Evolutionary conservation across 2,888 invertebrate species (phyloP).

Genomic region (Isotomurus palustris): DNA sequence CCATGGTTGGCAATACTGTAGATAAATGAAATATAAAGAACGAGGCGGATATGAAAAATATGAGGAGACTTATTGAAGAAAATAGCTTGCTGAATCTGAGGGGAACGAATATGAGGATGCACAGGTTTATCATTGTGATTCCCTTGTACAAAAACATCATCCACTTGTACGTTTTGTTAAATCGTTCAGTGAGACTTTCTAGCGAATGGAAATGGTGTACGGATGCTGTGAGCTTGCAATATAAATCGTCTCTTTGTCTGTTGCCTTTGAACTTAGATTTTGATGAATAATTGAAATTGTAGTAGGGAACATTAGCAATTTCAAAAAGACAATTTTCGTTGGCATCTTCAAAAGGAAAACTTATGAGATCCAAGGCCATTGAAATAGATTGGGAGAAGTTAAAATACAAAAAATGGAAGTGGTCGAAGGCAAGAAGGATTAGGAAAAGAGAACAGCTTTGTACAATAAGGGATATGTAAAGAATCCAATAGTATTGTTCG

Average conservation of each 20-base stretch:
- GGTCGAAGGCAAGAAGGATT: conserved; percentile 9
- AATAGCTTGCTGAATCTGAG: conserved; percentile 1
- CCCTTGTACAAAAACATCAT: conserved; percentile 7
- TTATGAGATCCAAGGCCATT: background rate
- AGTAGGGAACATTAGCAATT: background rate
- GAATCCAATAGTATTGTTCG: background rate
- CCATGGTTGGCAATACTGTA: conserved; percentile 9
- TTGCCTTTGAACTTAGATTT: background rate
- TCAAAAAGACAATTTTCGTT: background rate
- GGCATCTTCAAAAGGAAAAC: background rate
- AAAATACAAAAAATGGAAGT: conserved; percentile 12
- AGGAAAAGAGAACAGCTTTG: background rate
- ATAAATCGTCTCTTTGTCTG: background rate
- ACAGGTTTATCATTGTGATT: conserved; percentile 8
- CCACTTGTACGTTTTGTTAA: conserved; percentile 8
- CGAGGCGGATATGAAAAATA: conserved; percentile 9
- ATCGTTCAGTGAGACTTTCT: conserved; percentile 4
- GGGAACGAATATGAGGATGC: conserved; percentile 15
- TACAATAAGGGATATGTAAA: conserved; percentile 7
- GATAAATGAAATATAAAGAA: conserved; percentile 8
- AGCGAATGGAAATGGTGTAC: background rate
- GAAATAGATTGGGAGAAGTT: conserved; percentile 12
- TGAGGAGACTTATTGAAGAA: conserved; percentile 7
- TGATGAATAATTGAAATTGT: background rate
- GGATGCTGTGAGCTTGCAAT: background rate